Conservation (phyloP, 2,888 invertebrate species). For the Drosophila meridiana region DNA sequence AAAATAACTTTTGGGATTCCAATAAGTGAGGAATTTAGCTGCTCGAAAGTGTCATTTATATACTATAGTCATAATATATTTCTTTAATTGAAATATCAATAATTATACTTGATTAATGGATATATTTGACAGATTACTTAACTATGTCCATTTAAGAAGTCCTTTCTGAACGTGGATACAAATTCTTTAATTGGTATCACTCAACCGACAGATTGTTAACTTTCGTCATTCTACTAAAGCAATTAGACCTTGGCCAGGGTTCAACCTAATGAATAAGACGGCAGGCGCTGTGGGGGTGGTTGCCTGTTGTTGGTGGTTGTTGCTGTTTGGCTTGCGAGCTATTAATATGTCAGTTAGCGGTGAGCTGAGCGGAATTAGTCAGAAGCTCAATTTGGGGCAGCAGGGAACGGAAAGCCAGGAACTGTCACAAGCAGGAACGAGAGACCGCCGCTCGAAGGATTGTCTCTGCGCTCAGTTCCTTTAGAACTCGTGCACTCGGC, state of each 20-base stretch:
- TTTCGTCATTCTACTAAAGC: neutral
- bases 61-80: too few relatives aligned
- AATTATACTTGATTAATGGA: neutral
- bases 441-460: conserved; percentile 34
- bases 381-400: conserved; percentile 52
- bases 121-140: neutral
- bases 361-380: conserved; percentile 19
- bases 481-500: conserved; percentile 64
- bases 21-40: too few relatives aligned
- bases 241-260: conserved; percentile 4
- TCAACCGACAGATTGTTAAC: neutral
- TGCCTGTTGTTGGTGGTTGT: conserved; percentile 6
- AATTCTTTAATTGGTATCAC: conserved; percentile 1
- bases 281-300: neutral
- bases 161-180: neutral
- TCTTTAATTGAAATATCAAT: neutral
- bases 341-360: conserved; percentile 61
- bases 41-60: too few relatives aligned
- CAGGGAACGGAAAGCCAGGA: conserved; percentile 25
- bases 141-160: neutral
- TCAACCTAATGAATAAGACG: conserved; percentile 7
- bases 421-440: conserved; percentile 60
- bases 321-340: conserved; percentile 49
- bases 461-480: conserved; percentile 36
- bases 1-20: too few relatives aligned